Conservation (phyloP, 2,888 invertebrate species). For the Linhomoeus sp. region DNA sequence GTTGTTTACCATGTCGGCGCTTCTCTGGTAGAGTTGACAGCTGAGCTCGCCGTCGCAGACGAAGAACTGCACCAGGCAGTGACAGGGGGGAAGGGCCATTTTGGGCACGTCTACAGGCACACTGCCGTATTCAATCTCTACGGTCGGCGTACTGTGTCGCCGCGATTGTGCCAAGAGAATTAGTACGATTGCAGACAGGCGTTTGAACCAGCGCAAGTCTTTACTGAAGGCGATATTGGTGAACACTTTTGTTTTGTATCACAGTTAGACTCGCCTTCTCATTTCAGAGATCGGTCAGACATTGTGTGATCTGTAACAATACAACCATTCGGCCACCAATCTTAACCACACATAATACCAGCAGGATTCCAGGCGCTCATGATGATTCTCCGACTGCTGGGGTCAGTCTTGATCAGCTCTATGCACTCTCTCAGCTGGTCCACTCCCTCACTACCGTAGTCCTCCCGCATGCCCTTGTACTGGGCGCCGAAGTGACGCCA, state of each 20-base stretch:
- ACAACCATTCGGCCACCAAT: too few relatives aligned
- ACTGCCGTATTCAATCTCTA: too few relatives aligned
- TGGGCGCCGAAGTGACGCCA: constrained; percentile 92
- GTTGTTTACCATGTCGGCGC: constrained; percentile 97
- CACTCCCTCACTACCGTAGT: constrained; percentile 63
- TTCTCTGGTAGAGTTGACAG: constrained; percentile 80
- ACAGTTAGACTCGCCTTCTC: too few relatives aligned
- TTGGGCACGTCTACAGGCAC: constrained; percentile 48
- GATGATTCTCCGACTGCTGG: constrained; percentile 67
- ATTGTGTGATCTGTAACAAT: too few relatives aligned
- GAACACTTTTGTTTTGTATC: too few relatives aligned
- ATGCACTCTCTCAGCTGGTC: constrained; percentile 67
- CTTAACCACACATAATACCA: constrained; percentile 21
- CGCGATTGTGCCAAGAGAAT: too few relatives aligned
- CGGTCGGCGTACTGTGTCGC: too few relatives aligned
- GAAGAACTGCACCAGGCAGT: constrained; percentile 81
- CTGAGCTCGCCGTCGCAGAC: constrained; percentile 60
- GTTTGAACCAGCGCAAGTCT: too few relatives aligned
- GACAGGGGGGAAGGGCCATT: constrained; percentile 94
- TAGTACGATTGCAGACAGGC: too few relatives aligned
- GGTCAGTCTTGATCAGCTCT: constrained; percentile 50
- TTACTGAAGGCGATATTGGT: too few relatives aligned
- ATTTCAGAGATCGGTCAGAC: too few relatives aligned
- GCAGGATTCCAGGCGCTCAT: constrained; percentile 86
- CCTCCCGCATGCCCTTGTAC: constrained; percentile 55